These are phyloP conservation scores for Drosophila repletoides DNA, from an alignment of 1,140 invertebrate genomes.

Conservation along the genomic window DNA sequence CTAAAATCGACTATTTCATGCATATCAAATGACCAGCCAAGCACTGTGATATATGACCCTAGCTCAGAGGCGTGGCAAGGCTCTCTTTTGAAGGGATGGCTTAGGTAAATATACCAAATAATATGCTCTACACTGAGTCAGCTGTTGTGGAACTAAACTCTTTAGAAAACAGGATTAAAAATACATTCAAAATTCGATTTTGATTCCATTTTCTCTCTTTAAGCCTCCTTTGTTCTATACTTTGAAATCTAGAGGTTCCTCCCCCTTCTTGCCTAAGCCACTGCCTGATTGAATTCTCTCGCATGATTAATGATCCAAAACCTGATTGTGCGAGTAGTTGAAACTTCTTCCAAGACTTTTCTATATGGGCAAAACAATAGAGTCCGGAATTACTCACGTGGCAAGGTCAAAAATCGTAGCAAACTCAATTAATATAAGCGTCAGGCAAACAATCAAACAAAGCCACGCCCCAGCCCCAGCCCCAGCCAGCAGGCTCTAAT, in stretches of 20 bases:
- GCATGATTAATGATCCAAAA: conserved; percentile 29
- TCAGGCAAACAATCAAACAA: conserved; percentile 56
- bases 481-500: background rate
- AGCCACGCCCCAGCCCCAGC: conserved; percentile 12
- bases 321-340: conserved; percentile 45
- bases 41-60: conserved; percentile 57
- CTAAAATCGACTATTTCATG: conserved; percentile 66
- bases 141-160: no score
- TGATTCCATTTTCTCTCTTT: no score
- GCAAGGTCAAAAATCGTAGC: conserved; percentile 70
- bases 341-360: conserved; percentile 7
- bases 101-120: no score
- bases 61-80: no score
- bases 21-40: conserved; percentile 52
- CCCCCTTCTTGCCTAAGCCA: no score
- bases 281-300: background rate
- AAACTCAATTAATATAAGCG: conserved; percentile 79
- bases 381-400: conserved; percentile 51
- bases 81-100: no score
- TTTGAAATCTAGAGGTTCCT: no score
- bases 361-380: conserved; percentile 13
- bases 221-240: no score
- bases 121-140: no score
- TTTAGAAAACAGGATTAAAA: no score
- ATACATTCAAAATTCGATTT: no score